phyloP scores from a whole-genome alignment of 2,888 invertebrate species.

The Panopea generosa region DNA sequence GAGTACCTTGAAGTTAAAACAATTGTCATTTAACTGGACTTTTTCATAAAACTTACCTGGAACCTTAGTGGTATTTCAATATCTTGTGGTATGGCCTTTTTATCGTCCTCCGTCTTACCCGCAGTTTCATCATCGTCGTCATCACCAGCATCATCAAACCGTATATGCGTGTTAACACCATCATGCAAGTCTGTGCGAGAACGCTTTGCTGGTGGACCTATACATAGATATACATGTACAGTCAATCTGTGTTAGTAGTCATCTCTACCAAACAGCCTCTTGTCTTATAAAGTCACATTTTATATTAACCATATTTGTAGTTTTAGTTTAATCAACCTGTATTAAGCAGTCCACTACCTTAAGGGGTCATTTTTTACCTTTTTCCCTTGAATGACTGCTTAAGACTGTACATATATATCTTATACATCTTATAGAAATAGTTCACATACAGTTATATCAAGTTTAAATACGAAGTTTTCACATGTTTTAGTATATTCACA shows the following conservation, averaged over 20 bases:
- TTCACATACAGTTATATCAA: too few relatives aligned
- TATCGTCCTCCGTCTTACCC: constrained; percentile 49
- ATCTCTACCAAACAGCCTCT: too few relatives aligned
- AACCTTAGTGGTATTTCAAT: constrained; percentile 53
- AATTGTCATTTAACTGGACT: too few relatives aligned
- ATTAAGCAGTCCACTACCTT: too few relatives aligned
- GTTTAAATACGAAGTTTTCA: too few relatives aligned
- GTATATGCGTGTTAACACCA: constrained; percentile 28
- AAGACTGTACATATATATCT: too few relatives aligned
- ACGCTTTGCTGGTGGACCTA: constrained; percentile 46
- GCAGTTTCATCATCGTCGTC: constrained; percentile 10
- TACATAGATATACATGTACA: neutral
- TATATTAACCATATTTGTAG: neutral
- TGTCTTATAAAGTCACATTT: too few relatives aligned
- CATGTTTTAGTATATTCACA: too few relatives aligned
- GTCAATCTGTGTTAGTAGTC: neutral
- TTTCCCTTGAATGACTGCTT: too few relatives aligned
- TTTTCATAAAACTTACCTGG: constrained; percentile 48
- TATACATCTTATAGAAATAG: too few relatives aligned
- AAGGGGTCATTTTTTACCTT: too few relatives aligned
- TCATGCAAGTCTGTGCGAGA: constrained; percentile 45
- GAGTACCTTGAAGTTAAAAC: too few relatives aligned
- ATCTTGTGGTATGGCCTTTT: constrained; percentile 55
- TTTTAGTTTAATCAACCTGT: neutral
- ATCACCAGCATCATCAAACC: constrained; percentile 32